Evolutionary conservation across 2,113 vertebrate genomes (phyloP), one percentile per base, ranked within the genome.

Genomic region (Caretta caretta): DNA sequence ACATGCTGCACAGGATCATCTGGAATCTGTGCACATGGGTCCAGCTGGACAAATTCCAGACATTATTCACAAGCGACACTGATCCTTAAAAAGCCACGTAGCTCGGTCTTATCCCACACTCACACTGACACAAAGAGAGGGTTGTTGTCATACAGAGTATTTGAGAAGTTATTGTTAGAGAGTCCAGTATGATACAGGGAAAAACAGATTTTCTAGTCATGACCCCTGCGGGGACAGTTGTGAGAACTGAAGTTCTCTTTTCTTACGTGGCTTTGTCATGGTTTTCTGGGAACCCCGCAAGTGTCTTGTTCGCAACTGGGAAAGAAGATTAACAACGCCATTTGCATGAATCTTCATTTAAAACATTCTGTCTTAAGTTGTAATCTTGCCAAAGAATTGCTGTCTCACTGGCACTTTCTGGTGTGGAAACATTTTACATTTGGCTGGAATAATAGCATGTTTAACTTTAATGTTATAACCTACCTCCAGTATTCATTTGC

Each of bases 381-480:
- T 51, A 95, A 84, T 49, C 75, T 51, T 85, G 65, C 91, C 94
- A 94, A 96, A 93, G 89, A 94, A 91, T 92, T 95, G 35, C 82
- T 96, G 94, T 88, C 87, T 95, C 89, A 94, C 65, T 91, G 94
- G 85, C 89, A 91, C 87, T 84, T 93, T 42, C 38, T 88, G 84
- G 92, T 87, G 94, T 79, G 57, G 89, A 94, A 97, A 90, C 53
- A 94, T 88, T 97, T 97, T 91, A 95, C 89, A 94, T 94, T 94
- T 92, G 93, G 31, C 50, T 94, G 88, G 92, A 97, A 94, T 89
- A 91, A 96, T 69, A 95, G 57, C 1, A 1, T 51, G 78, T 86
- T 94, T 95, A 93, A 91, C 93, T 97, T 97, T 65, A 91, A 96
- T 96, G 87, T 94, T 89, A 93, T 81, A 94, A 65, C 65, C 94